Evolutionary conservation across 2,888 invertebrate species (phyloP).

Genomic region (Orthosia gracilis): DNA sequence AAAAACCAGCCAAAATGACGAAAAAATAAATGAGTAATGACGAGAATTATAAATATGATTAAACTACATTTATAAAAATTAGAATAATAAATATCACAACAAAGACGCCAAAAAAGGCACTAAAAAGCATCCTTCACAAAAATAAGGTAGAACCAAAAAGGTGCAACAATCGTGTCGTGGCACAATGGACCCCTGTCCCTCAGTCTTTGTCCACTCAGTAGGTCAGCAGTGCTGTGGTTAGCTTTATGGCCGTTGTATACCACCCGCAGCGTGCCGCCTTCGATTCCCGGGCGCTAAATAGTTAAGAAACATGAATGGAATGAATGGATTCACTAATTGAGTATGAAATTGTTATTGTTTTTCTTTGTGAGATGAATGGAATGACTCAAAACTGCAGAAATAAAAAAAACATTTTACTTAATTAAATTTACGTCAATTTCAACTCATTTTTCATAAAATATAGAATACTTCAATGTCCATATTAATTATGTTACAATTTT

Average conservation of each 20-base stretch:
- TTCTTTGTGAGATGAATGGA: conserved; percentile 8
- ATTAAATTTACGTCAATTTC: neutral
- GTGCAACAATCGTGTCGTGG: conserved; percentile 61
- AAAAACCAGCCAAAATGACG: neutral
- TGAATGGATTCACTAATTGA: conserved; percentile 70
- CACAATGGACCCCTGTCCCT: conserved; percentile 75
- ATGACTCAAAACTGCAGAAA: neutral
- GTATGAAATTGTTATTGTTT: conserved; percentile 64
- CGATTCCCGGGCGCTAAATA: conserved; percentile 74
- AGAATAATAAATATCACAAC: neutral
- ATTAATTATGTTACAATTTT: neutral
- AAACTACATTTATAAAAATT: no score
- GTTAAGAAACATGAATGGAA: conserved; percentile 70
- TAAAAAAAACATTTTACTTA: neutral
- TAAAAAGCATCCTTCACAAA: neutral
- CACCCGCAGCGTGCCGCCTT: conserved; percentile 82
- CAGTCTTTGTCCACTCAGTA: conserved; percentile 70
- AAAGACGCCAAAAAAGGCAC: neutral
- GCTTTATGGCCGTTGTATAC: conserved; percentile 85
- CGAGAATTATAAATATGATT: no score
- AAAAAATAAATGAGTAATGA: neutral
- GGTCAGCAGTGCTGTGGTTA: conserved; percentile 81
- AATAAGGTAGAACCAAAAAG: neutral
- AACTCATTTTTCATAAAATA: no score
- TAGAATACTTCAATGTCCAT: no score